A percentile compares a stretch with the other conserved stretches of the same genome.
Conservation (phyloP, 2,888 invertebrate species). For the Nesidiocoris tenuis region DNA sequence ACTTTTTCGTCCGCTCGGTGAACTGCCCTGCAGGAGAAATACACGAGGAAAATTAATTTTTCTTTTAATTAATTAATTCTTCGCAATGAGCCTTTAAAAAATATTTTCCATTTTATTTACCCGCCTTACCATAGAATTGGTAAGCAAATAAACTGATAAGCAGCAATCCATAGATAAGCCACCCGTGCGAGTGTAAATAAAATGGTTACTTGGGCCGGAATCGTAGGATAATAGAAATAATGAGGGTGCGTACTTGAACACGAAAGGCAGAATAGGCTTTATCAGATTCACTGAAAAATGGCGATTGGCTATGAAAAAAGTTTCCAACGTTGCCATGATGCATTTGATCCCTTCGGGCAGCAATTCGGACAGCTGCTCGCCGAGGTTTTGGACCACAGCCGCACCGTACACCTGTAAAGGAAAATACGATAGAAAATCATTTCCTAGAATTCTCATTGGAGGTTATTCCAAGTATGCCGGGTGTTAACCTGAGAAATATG, state of each 20-base stretch:
- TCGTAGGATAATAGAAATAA: no score
- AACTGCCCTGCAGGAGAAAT: constrained; percentile 59
- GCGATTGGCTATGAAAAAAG: constrained; percentile 72
- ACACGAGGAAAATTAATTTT: not conserved
- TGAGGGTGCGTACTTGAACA: constrained; percentile 65
- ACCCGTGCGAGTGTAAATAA: no score
- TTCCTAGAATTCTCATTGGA: not conserved
- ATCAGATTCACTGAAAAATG: constrained; percentile 65
- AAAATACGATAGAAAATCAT: not conserved
- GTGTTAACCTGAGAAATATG: no score
- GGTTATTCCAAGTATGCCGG: not conserved
- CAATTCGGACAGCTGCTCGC: constrained; percentile 75
- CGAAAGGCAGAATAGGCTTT: constrained; percentile 63
- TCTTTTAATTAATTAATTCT: not conserved
- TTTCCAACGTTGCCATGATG: constrained; percentile 72
- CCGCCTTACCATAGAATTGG: no score
- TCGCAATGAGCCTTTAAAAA: constrained; percentile 1
- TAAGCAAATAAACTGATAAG: no score
- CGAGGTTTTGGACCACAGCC: constrained; percentile 68
- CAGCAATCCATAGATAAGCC: no score
- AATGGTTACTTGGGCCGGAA: no score
- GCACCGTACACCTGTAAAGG: constrained; percentile 64
- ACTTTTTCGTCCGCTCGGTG: constrained; percentile 70
- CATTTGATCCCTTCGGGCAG: constrained; percentile 70
- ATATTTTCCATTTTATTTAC: no score